phyloP scores from a whole-genome alignment of 2,113 vertebrate species.

The Donacobius atricapilla region DNA sequence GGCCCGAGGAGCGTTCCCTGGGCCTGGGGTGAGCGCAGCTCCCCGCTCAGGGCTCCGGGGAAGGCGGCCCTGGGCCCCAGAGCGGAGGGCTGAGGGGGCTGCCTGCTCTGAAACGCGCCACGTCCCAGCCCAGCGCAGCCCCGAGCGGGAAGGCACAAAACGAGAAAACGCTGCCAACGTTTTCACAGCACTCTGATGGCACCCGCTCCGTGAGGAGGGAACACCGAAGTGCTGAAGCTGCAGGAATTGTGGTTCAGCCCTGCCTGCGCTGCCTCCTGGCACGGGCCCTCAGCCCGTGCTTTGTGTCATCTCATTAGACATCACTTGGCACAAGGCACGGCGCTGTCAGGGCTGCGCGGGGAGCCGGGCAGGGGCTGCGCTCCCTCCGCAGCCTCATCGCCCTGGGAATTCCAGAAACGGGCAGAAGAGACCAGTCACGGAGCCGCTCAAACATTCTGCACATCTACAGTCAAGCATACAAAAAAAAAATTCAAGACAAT shows the following conservation, averaged over 20 bases:
- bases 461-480: background rate
- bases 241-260: background rate
- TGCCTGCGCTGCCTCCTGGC: background rate
- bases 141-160: background rate
- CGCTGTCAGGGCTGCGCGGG: background rate
- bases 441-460: background rate
- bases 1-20: no score
- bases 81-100: no score
- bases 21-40: background rate
- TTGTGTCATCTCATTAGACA: background rate
- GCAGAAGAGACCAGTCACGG: background rate
- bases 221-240: background rate
- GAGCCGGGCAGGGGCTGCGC: background rate
- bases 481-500: no score
- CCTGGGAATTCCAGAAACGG: background rate
- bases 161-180: accelerated
- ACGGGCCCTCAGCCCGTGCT: background rate
- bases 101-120: no score
- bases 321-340: background rate
- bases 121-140: accelerated
- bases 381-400: background rate
- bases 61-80: background rate
- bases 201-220: background rate
- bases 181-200: background rate
- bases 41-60: accelerated